A percentile compares a stretch with the other conserved stretches of the same genome.
phyloP scores from a whole-genome alignment of 1,140 invertebrate species.

The Oreohelix idahoensis region DNA sequence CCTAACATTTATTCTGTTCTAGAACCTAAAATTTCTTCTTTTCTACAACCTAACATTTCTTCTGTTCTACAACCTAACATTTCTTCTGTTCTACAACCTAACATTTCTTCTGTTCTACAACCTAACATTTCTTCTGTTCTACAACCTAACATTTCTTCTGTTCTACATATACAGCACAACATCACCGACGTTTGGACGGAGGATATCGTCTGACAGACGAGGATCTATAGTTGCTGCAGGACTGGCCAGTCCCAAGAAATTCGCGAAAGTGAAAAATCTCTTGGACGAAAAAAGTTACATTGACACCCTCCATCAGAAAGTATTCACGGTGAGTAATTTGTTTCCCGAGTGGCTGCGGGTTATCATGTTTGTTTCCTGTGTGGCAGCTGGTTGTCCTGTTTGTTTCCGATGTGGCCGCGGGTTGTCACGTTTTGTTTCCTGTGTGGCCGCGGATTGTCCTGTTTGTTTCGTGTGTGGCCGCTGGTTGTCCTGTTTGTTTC shows the following conservation, averaged over 20 bases:
- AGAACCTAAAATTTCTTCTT: too few relatives aligned
- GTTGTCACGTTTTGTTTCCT: too few relatives aligned
- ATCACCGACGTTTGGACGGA: conserved; percentile 22
- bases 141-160: background rate
- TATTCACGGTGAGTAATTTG: conserved; percentile 55
- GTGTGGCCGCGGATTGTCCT: too few relatives aligned
- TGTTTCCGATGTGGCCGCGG: too few relatives aligned
- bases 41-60: background rate
- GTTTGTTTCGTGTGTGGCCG: too few relatives aligned
- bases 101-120: background rate
- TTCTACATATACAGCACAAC: conserved; percentile 32
- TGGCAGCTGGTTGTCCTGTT: too few relatives aligned
- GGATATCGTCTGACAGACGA: conserved; percentile 40
- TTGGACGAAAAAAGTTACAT: conserved; percentile 55
- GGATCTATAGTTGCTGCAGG: conserved; percentile 34
- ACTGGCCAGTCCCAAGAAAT: conserved; percentile 54
- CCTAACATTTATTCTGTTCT: background rate
- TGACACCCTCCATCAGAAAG: conserved; percentile 63
- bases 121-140: conserved; percentile 29
- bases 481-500: too few relatives aligned
- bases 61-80: background rate
- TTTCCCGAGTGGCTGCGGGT: too few relatives aligned
- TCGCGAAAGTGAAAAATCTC: conserved; percentile 60
- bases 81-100: conserved; percentile 24
- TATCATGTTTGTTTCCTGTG: too few relatives aligned